Evolutionary conservation across 2,797 vertebrate genomes (phyloP).

Genomic region (Denticeps clupeoides): DNA sequence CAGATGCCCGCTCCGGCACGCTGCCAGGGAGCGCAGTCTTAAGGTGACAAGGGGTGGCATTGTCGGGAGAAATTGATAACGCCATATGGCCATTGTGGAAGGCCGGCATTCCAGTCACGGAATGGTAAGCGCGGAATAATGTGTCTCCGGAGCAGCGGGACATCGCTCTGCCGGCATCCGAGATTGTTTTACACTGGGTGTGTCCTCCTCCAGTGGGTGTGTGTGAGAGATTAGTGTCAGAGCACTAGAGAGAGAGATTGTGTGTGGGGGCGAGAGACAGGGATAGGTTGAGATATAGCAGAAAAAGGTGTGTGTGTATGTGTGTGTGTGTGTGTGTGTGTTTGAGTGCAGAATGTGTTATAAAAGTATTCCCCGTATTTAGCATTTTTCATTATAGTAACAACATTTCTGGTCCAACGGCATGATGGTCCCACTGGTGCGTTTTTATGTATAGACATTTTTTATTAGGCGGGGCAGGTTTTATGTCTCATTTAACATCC

Average conservation of each 20-base stretch:
- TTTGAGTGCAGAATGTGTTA: background rate
- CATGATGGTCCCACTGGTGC: no score
- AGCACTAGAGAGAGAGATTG: background rate
- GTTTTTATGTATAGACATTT: no score
- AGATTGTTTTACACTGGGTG: slow-evolving; percentile 22
- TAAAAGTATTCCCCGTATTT: no score
- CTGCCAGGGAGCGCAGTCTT: slow-evolving; percentile 45
- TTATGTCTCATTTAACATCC: no score
- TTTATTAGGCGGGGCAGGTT: no score
- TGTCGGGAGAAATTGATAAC: slow-evolving; percentile 46
- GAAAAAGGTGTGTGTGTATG: background rate
- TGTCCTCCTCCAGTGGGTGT: background rate
- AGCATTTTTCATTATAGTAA: no score
- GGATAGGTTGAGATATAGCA: no score
- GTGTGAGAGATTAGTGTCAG: background rate
- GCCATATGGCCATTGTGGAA: slow-evolving; percentile 41
- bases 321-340: background rate
- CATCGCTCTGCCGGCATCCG: slow-evolving; percentile 34
- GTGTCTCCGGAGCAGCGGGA: slow-evolving; percentile 30
- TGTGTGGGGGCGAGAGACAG: background rate
- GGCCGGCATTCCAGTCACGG: slow-evolving; percentile 40
- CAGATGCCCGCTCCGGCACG: slow-evolving; percentile 41
- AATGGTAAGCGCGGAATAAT: slow-evolving; percentile 39
- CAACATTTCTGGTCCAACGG: no score
- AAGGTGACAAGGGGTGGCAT: slow-evolving; percentile 46